These are phyloP conservation scores for Eudemis profundana DNA, from an alignment of 2,888 invertebrate genomes.

Conservation along the genomic window DNA sequence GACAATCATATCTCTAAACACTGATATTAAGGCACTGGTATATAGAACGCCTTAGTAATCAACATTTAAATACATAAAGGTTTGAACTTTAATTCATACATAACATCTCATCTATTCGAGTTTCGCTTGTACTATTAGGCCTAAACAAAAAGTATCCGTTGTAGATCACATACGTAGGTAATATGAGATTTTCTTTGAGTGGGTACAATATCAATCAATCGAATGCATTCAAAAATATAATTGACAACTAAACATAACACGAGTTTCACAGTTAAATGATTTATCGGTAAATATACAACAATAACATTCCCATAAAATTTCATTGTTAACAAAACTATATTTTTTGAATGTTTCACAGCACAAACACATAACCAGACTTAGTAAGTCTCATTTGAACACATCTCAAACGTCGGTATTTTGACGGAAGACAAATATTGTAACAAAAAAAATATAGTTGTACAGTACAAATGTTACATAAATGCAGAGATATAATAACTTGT, in stretches of 20 bases:
- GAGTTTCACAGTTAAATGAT: neutral
- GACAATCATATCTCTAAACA: conserved; percentile 50
- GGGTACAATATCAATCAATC: conserved; percentile 12
- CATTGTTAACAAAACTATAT: conserved; percentile 27
- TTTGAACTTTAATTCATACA: conserved; percentile 13
- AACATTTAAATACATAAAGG: conserved; percentile 25
- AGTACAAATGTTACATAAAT: conserved; percentile 26
- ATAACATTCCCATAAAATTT: conserved; percentile 37
- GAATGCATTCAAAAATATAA: neutral
- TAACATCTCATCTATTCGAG: conserved; percentile 5
- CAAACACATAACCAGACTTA: conserved; percentile 12
- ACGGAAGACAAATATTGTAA: conserved; percentile 30
- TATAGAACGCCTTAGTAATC: conserved; percentile 49
- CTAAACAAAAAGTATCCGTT: conserved; percentile 4
- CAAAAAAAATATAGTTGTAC: conserved; percentile 2
- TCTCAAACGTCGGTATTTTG: neutral
- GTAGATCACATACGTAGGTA: no score
- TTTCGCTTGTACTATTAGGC: conserved; percentile 38
- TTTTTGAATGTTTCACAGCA: conserved; percentile 25
- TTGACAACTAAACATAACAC: neutral
- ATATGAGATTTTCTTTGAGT: neutral
- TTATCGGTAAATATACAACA: conserved; percentile 9
- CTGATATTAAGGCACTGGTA: conserved; percentile 66
- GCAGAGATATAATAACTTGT: conserved; percentile 11
- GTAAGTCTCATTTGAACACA: conserved; percentile 16